Conservation (phyloP, 1,140 invertebrate species). For the Apis florea region DNA sequence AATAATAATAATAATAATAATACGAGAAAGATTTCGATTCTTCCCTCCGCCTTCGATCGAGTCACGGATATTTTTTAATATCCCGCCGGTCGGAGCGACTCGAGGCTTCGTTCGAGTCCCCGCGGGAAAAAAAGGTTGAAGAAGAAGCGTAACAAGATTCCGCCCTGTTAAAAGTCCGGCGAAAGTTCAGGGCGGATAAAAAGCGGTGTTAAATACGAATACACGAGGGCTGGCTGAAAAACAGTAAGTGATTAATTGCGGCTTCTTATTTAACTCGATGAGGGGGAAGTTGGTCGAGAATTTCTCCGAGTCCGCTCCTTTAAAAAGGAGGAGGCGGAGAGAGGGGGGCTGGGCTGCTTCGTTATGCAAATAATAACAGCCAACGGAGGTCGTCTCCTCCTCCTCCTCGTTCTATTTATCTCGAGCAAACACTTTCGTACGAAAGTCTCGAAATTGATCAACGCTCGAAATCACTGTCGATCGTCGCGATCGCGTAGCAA, state of each 20-base stretch:
- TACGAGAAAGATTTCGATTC: neutral
- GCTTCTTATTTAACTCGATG: slow-evolving; percentile 59
- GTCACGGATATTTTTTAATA: slow-evolving; percentile 52
- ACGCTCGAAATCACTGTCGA: neutral
- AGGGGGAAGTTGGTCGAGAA: slow-evolving; percentile 49
- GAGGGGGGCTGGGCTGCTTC: slow-evolving; percentile 20
- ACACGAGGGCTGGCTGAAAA: slow-evolving; percentile 53
- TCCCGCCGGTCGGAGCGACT: slow-evolving; percentile 46
- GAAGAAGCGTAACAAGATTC: slow-evolving; percentile 69
- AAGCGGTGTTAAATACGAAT: slow-evolving; percentile 63
- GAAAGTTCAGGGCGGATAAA: slow-evolving; percentile 63
- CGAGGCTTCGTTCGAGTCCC: slow-evolving; percentile 19
- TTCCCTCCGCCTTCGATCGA: neutral
- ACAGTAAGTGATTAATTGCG: slow-evolving; percentile 68
- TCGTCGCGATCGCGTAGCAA: neutral
- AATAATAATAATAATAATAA: no score
- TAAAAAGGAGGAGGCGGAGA: neutral
- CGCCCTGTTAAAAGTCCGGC: slow-evolving; percentile 62
- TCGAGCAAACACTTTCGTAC: slow-evolving; percentile 4
- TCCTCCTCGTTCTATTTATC: slow-evolving; percentile 32
- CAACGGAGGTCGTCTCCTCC: slow-evolving; percentile 26
- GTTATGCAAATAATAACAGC: slow-evolving; percentile 57
- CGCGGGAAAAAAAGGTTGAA: slow-evolving; percentile 52
- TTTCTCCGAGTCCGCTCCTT: slow-evolving; percentile 41
- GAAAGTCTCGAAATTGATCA: slow-evolving; percentile 35